Conservation (phyloP, 1,140 invertebrate genomes). For the Panonychus citri region DNA sequence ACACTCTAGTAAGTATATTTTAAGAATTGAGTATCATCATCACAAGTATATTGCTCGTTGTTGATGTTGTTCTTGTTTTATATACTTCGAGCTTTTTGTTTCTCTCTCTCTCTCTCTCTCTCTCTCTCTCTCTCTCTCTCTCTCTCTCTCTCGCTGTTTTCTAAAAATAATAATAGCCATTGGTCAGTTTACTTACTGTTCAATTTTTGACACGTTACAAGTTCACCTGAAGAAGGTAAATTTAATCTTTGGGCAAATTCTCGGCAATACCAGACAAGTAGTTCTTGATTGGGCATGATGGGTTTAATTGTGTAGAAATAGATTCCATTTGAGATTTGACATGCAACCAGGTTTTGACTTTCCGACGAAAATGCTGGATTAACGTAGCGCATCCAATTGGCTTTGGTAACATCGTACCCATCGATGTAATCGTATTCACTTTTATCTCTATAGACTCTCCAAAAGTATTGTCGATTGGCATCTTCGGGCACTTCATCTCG, state of each 20-base stretch:
- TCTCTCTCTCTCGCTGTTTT: neutral
- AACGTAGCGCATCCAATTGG: conserved; percentile 97
- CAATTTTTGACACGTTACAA: conserved; percentile 56
- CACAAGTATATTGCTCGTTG: too few relatives aligned
- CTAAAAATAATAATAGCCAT: too few relatives aligned
- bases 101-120: neutral
- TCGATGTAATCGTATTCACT: conserved; percentile 79
- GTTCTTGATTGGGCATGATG: conserved; percentile 83
- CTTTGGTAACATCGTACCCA: conserved; percentile 71
- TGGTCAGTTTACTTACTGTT: conserved; percentile 39
- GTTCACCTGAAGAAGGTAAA: conserved; percentile 69
- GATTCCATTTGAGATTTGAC: conserved; percentile 70
- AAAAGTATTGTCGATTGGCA: conserved; percentile 68
- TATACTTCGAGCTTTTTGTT: neutral
- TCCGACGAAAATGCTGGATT: conserved; percentile 71
- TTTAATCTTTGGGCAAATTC: conserved; percentile 88
- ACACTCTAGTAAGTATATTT: too few relatives aligned
- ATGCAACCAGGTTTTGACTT: conserved; percentile 89
- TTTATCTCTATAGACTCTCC: conserved; percentile 63
- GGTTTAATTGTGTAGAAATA: conserved; percentile 93
- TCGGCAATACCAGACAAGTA: conserved; percentile 90
- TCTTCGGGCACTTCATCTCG: conserved; percentile 41
- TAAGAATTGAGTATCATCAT: too few relatives aligned
- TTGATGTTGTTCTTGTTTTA: neutral
- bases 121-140: neutral